phyloP scores from a whole-genome alignment of 1,140 invertebrate species.

The Gonatopus flavifemur region DNA sequence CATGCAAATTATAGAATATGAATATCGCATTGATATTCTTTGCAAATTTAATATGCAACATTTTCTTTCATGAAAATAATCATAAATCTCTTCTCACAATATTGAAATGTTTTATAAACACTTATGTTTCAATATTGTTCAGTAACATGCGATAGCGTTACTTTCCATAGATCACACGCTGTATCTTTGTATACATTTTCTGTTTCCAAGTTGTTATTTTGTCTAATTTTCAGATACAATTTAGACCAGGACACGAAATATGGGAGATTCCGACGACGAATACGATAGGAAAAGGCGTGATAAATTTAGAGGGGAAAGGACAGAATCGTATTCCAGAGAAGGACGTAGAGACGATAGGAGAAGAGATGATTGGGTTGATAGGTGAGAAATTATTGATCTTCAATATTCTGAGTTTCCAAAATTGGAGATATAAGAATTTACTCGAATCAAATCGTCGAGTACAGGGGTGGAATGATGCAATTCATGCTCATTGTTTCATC shows the following conservation, averaged over 20 bases:
- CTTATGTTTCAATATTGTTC: too few relatives aligned
- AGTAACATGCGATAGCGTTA: too few relatives aligned
- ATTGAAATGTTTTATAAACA: too few relatives aligned
- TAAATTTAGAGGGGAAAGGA: constrained; percentile 85
- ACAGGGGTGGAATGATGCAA: background rate
- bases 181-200: too few relatives aligned
- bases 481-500: background rate
- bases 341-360: constrained; percentile 72
- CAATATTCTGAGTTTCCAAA: too few relatives aligned
- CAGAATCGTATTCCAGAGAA: constrained; percentile 73
- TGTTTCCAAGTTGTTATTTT: too few relatives aligned
- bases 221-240: background rate
- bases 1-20: too few relatives aligned
- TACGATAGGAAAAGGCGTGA: constrained; percentile 85
- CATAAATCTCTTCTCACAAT: too few relatives aligned
- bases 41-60: too few relatives aligned
- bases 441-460: background rate
- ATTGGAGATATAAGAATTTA: background rate
- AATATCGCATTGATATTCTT: too few relatives aligned
- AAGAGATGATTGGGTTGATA: constrained; percentile 77
- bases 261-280: constrained; percentile 91
- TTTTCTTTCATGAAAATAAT: too few relatives aligned
- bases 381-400: constrained; percentile 57
- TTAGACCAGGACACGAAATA: constrained; percentile 39
- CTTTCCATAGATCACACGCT: too few relatives aligned